Evolutionary conservation across 2,888 invertebrate genomes (phyloP).

Genomic region (Scaptomyza reducta): DNA sequence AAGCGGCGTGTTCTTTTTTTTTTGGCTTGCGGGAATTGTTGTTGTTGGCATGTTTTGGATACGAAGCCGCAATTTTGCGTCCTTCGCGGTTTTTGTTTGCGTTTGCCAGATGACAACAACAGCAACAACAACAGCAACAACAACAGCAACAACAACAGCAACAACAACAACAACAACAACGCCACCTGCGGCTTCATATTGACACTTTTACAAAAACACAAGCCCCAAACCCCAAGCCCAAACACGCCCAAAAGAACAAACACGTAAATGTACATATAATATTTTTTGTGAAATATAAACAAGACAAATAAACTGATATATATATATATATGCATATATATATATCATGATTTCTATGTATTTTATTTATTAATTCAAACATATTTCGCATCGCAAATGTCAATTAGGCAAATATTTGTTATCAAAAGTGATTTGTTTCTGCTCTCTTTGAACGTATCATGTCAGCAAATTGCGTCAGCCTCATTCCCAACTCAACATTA

Average conservation of each 20-base stretch:
- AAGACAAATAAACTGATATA: too few relatives aligned
- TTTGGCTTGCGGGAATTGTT: slow-evolving; percentile 4
- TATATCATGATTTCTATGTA: too few relatives aligned
- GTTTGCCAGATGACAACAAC: slow-evolving; percentile 69
- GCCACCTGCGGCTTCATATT: slow-evolving; percentile 73
- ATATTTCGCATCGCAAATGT: too few relatives aligned
- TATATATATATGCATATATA: too few relatives aligned
- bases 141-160: slow-evolving; percentile 44
- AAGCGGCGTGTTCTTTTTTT: too few relatives aligned
- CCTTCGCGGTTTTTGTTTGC: slow-evolving; percentile 68
- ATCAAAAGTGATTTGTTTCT: neutral
- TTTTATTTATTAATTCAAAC: too few relatives aligned
- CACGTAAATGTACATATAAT: too few relatives aligned
- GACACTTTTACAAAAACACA: slow-evolving; percentile 46
- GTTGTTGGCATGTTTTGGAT: slow-evolving; percentile 46
- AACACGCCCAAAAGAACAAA: neutral
- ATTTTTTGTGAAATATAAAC: too few relatives aligned
- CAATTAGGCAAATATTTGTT: neutral
- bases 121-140: slow-evolving; percentile 17
- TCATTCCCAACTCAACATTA: neutral
- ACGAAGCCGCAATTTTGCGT: slow-evolving; percentile 61
- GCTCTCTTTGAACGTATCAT: too few relatives aligned
- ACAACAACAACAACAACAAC: slow-evolving; percentile 25
- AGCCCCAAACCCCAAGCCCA: neutral
- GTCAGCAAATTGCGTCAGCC: slow-evolving; percentile 1